Evolutionary conservation across 2,113 vertebrate species (phyloP).

Genomic region (Microtus oregoni): DNA sequence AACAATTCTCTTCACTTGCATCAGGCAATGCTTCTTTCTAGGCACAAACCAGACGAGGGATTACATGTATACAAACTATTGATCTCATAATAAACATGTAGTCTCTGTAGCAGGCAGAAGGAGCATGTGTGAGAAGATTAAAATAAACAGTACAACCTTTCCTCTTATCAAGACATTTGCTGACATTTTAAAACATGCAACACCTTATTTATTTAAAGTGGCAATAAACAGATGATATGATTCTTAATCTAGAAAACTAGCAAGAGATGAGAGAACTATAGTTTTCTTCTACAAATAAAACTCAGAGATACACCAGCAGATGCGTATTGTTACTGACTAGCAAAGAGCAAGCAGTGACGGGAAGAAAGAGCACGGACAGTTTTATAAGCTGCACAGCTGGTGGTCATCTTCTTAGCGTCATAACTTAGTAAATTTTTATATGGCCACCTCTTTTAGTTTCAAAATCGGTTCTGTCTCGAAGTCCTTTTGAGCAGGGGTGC

Average conservation of each 20-base stretch:
- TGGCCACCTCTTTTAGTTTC: not conserved
- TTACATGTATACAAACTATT: not conserved
- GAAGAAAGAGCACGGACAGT: not conserved
- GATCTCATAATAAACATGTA: not conserved
- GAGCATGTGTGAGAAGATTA: not conserved
- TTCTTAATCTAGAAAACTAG: slow-evolving; percentile 16
- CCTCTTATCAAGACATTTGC: not conserved
- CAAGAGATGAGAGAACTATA: not conserved
- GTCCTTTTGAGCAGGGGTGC: not conserved
- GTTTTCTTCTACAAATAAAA: slow-evolving; percentile 3
- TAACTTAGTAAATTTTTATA: not conserved
- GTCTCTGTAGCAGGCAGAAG: not conserved
- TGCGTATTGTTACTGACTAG: not conserved
- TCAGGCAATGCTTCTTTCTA: not conserved
- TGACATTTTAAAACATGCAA: not conserved
- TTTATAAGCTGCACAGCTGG: not conserved
- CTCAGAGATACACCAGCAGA: not conserved
- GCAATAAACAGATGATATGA: not conserved
- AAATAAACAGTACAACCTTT: not conserved
- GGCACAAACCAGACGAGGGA: not conserved
- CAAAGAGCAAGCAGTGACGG: not conserved
- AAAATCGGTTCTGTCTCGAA: not conserved
- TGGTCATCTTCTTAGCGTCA: not conserved
- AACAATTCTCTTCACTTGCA: not conserved
- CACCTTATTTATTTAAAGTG: slow-evolving; percentile 7